Evolutionary conservation across 2,113 vertebrate species (phyloP).

Genomic region (Tautogolabrus adspersus): DNA sequence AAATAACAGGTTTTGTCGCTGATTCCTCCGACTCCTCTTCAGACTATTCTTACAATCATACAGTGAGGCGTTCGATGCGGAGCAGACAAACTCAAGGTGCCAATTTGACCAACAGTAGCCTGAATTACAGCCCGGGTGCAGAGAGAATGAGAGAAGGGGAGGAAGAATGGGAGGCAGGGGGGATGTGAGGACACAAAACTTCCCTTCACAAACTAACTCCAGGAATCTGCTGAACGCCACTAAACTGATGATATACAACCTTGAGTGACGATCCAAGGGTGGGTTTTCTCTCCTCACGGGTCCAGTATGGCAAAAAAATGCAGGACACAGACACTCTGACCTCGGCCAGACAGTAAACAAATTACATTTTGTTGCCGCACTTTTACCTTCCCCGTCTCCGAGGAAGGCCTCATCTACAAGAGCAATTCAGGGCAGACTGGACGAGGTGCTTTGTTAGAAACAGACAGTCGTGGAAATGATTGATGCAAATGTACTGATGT

Average conservation of each 20-base stretch:
- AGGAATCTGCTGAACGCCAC: constrained; percentile 21
- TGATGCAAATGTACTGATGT: constrained; percentile 52
- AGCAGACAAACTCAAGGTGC: constrained; percentile 29
- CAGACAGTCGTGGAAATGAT: constrained; percentile 27
- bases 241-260: constrained; percentile 9
- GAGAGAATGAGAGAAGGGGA: neutral
- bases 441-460: constrained; percentile 46
- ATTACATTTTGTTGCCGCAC: constrained; percentile 33
- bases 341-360: constrained; percentile 49
- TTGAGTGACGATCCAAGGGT: constrained; percentile 10
- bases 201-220: constrained; percentile 23
- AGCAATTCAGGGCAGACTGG: constrained; percentile 27
- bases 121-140: neutral
- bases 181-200: constrained; percentile 8
- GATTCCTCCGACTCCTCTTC: constrained; percentile 6
- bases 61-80: constrained; percentile 4
- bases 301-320: neutral
- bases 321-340: constrained; percentile 27
- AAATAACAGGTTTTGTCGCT: constrained; percentile 54
- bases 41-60: constrained; percentile 13
- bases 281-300: neutral
- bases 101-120: constrained; percentile 48
- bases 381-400: constrained; percentile 9
- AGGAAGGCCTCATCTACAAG: constrained; percentile 29
- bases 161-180: constrained; percentile 1